phyloP scores from a whole-genome alignment of 1,140 invertebrate genomes.

The Hesperophylax magnus region DNA sequence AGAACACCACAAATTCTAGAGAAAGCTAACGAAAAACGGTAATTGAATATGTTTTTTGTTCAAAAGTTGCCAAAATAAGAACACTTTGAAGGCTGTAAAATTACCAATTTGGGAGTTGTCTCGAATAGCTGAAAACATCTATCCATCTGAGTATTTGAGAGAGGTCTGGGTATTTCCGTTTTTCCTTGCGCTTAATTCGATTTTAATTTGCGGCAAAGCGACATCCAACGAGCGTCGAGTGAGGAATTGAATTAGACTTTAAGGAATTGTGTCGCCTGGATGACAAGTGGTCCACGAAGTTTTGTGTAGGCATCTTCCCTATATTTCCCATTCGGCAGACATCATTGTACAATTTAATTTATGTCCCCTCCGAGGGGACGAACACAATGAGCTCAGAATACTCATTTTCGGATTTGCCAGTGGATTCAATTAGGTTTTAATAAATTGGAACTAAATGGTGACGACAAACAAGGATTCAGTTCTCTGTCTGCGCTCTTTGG shows the following conservation, averaged over 20 bases:
- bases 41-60: neutral
- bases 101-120: constrained; percentile 36
- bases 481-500: no score
- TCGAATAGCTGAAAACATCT: constrained; percentile 23
- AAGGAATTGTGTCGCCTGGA: constrained; percentile 33
- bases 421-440: constrained; percentile 55
- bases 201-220: constrained; percentile 54
- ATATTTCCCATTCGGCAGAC: constrained; percentile 52
- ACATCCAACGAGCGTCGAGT: constrained; percentile 48
- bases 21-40: no score
- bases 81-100: constrained; percentile 2
- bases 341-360: constrained; percentile 56
- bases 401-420: constrained; percentile 54
- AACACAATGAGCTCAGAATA: constrained; percentile 46
- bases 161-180: constrained; percentile 12
- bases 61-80: neutral
- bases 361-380: constrained; percentile 21
- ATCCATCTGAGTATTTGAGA: neutral
- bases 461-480: constrained; percentile 6
- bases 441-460: constrained; percentile 51
- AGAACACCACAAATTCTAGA: no score
- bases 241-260: constrained; percentile 51
- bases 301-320: constrained; percentile 31
- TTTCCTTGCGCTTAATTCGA: constrained; percentile 46
- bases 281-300: constrained; percentile 31